Percentiles rank a stretch among this genome's conserved stretches.
These are phyloP conservation scores for Cataglyphis albicans DNA, from an alignment of 2,888 invertebrate species.

Conservation along the genomic window DNA sequence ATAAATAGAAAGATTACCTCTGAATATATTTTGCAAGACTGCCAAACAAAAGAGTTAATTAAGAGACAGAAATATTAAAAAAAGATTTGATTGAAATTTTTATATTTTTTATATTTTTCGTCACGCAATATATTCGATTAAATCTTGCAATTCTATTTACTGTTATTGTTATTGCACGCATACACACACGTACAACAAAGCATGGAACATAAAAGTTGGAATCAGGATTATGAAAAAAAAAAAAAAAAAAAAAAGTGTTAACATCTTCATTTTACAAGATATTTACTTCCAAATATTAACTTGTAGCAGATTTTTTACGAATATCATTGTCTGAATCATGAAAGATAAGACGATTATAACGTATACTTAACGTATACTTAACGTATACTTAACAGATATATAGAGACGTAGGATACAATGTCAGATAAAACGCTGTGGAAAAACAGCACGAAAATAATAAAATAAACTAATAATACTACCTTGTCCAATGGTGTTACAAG, in stretches of 20 bases:
- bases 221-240: neutral
- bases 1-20: slow-evolving; percentile 79
- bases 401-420: slow-evolving; percentile 54
- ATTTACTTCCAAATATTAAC: slow-evolving; percentile 26
- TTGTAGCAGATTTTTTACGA: neutral
- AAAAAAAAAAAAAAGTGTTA: neutral
- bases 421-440: slow-evolving; percentile 61
- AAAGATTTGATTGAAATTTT: slow-evolving; percentile 30
- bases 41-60: slow-evolving; percentile 78
- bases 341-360: slow-evolving; percentile 39
- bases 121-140: slow-evolving; percentile 12
- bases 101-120: neutral
- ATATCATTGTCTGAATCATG: neutral
- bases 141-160: slow-evolving; percentile 24
- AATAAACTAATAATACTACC: slow-evolving; percentile 79
- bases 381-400: slow-evolving; percentile 46
- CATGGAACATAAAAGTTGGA: slow-evolving; percentile 18
- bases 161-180: neutral
- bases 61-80: slow-evolving; percentile 63
- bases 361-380: neutral
- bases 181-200: neutral
- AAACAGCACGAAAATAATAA: slow-evolving; percentile 62
- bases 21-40: slow-evolving; percentile 83
- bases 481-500: slow-evolving; percentile 79
- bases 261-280: neutral